phyloP scores from a whole-genome alignment of 2,113 vertebrate species.

The Rhinoptilus africanus region DNA sequence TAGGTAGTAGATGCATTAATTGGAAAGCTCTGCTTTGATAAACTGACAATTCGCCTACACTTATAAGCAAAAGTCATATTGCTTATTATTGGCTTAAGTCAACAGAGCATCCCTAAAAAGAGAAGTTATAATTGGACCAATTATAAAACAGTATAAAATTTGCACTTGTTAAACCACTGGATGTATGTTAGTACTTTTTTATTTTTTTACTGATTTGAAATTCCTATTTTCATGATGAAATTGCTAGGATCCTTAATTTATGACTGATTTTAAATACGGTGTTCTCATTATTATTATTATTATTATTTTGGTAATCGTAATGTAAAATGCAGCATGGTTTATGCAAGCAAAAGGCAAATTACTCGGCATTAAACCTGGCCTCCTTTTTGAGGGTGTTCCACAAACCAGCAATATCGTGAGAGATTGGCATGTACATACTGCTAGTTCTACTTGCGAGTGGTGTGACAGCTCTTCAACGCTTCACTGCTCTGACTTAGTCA shows the following conservation, averaged over 20 bases:
- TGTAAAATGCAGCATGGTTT: conserved; percentile 79
- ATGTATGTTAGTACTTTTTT: conserved; percentile 74
- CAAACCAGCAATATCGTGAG: conserved; percentile 61
- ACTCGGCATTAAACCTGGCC: conserved; percentile 52
- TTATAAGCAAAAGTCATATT: conserved; percentile 78
- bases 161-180: conserved; percentile 84
- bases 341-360: conserved; percentile 76
- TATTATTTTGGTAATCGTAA: conserved; percentile 77
- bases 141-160: conserved; percentile 78
- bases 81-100: conserved; percentile 74
- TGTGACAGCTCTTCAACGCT: conserved; percentile 50
- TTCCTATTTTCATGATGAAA: conserved; percentile 78
- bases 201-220: conserved; percentile 66
- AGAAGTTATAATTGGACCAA: conserved; percentile 81
- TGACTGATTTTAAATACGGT: conserved; percentile 77
- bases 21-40: conserved; percentile 87
- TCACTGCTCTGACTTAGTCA: conserved; percentile 59
- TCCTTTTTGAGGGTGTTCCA: conserved; percentile 57
- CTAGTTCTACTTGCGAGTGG: conserved; percentile 48
- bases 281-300: conserved; percentile 59
- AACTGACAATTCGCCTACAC: conserved; percentile 83
- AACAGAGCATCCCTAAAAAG: conserved; percentile 71
- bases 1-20: conserved; percentile 86
- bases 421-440: conserved; percentile 60
- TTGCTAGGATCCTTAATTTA: conserved; percentile 89